phyloP scores from a whole-genome alignment of 1,140 invertebrate species.

The Cryptotermes secundus region DNA sequence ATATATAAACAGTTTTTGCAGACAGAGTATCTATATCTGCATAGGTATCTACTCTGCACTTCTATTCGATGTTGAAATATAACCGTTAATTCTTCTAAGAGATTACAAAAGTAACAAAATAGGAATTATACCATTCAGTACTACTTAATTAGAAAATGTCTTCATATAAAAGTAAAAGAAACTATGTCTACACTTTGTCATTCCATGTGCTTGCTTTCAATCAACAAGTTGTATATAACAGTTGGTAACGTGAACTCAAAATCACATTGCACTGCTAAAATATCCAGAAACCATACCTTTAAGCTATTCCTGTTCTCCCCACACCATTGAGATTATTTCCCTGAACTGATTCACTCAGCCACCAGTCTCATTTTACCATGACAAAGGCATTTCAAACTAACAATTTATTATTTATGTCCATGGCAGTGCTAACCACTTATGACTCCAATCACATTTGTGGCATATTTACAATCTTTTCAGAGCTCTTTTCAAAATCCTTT shows the following conservation, averaged over 20 bases:
- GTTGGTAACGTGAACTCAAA: background rate
- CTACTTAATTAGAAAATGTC: background rate
- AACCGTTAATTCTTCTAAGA: background rate
- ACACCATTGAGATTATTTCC: background rate
- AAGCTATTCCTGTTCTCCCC: background rate
- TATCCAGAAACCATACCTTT: background rate
- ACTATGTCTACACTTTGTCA: background rate
- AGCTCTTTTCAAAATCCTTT: background rate
- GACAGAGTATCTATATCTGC: background rate
- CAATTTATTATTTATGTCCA: background rate
- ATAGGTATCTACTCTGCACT: background rate
- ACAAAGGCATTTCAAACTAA: background rate
- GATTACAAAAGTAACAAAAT: constrained; percentile 15
- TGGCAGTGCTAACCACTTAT: background rate
- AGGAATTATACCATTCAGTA: background rate
- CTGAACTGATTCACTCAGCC: background rate
- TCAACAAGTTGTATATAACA: background rate
- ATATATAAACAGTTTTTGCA: background rate
- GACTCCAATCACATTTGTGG: background rate
- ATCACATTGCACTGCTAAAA: background rate
- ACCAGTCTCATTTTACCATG: background rate
- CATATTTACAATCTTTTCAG: background rate
- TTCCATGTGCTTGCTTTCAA: background rate
- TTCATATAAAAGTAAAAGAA: background rate
- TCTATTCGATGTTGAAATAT: background rate